A percentile compares a stretch with the other conserved stretches of the same genome.
These are phyloP conservation scores for Phocoena phocoena DNA, from an alignment of 2,113 vertebrate genomes.

Conservation along the genomic window DNA sequence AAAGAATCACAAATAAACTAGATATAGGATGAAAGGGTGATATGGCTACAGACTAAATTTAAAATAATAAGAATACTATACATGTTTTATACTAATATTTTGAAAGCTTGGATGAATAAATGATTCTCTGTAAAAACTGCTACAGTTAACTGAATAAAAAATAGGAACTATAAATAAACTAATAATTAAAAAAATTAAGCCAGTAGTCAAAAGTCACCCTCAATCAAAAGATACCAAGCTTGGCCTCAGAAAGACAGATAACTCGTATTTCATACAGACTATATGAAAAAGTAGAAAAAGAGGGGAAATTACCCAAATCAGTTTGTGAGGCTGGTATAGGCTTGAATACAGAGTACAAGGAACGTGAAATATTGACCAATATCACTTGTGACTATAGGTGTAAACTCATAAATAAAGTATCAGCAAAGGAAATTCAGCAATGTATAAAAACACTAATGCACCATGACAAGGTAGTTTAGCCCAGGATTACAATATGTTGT, in stretches of 20 bases:
- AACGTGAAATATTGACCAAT: too few species aligned
- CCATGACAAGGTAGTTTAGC: not conserved
- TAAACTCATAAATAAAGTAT: not conserved
- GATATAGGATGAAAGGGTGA: too few species aligned
- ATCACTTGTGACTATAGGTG: too few species aligned
- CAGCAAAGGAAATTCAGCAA: not conserved
- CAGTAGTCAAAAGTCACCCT: not conserved
- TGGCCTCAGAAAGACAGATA: not conserved
- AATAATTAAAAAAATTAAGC: not conserved
- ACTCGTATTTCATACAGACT: not conserved
- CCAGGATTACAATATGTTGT: not conserved
- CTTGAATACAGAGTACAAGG: not conserved
- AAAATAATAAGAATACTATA: not conserved
- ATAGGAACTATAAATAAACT: not conserved
- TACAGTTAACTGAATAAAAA: not conserved
- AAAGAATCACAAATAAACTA: not conserved
- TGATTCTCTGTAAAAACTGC: not conserved
- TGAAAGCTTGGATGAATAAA: not conserved
- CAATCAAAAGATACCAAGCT: not conserved
- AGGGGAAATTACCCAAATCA: not conserved
- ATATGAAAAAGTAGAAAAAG: not conserved
- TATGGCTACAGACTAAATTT: too few species aligned
- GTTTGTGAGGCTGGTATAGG: not conserved
- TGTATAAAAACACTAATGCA: not conserved
- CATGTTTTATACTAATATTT: not conserved